Evolutionary conservation across 1,140 invertebrate genomes (phyloP).

Genomic region (Penaeus chinensis): DNA sequence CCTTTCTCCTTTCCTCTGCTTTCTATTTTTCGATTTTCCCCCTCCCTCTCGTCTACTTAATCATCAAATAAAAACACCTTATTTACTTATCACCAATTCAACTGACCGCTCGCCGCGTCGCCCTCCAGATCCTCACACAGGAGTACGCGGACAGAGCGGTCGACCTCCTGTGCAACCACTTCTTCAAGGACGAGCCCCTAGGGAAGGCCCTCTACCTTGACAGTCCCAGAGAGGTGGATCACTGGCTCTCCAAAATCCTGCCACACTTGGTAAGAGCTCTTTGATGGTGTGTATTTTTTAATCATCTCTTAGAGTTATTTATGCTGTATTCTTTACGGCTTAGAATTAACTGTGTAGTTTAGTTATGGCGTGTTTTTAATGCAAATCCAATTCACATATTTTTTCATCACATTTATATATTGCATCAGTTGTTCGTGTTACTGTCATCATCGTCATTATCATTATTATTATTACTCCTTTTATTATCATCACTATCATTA

Average conservation of each 20-base stretch:
- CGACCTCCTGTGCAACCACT: constrained; percentile 66
- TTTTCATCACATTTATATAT: no score
- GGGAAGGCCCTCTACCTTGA: constrained; percentile 61
- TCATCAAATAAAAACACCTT: neutral
- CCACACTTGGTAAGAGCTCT: constrained; percentile 57
- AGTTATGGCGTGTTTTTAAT: no score
- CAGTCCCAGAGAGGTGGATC: constrained; percentile 62
- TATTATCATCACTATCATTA: no score
- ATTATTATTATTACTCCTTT: no score
- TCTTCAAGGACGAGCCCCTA: constrained; percentile 65
- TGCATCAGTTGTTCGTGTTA: no score
- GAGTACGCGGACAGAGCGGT: constrained; percentile 64
- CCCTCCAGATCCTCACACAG: constrained; percentile 48
- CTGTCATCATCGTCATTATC: no score
- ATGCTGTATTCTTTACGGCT: neutral
- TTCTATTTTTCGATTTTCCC: neutral
- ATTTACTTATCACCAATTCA: neutral
- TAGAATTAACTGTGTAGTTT: no score
- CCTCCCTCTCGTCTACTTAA: neutral
- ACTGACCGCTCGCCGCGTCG: constrained; percentile 1
- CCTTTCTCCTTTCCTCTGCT: neutral
- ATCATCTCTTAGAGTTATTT: neutral
- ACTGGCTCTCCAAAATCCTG: constrained; percentile 63
- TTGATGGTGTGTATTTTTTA: neutral
- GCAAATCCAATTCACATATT: no score